Conservation (phyloP, 2,797 vertebrate genomes). For the Gallinago solitaria region DNA sequence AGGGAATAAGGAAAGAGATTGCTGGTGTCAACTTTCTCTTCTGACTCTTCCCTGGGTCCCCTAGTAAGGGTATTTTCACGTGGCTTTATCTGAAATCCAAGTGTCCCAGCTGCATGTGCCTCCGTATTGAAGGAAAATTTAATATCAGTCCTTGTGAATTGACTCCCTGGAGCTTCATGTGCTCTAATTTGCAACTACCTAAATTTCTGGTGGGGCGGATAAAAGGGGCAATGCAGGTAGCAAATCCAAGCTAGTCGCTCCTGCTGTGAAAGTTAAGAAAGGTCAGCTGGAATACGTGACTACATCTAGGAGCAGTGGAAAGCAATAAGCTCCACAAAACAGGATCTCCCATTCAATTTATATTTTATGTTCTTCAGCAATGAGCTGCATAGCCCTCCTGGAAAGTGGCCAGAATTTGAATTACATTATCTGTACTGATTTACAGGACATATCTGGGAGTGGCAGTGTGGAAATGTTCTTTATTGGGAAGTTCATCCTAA, state of each 20-base stretch:
- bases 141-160: not conserved
- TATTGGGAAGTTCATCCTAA: not conserved
- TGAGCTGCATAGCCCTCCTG: not conserved
- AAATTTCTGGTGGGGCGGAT: not conserved
- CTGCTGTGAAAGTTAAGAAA: not conserved
- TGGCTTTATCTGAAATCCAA: not conserved
- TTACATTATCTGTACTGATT: conserved; percentile 32
- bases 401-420: conserved; percentile 29
- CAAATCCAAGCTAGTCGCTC: not conserved
- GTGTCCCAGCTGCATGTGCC: not conserved
- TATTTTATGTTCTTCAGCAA: conserved; percentile 35
- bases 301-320: conserved; percentile 8
- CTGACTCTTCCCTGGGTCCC: not conserved
- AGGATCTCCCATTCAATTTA: conserved; percentile 22
- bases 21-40: not conserved
- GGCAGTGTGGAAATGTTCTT: not conserved
- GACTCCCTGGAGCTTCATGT: not conserved
- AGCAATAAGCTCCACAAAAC: conserved; percentile 28
- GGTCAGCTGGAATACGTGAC: conserved; percentile 23
- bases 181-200: conserved; percentile 38
- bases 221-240: not conserved
- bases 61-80: not conserved
- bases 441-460: not conserved
- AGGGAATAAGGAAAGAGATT: not conserved
- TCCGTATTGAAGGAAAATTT: not conserved